Percentiles rank a stretch among this genome's conserved stretches.
These are phyloP conservation scores for Leptinotarsa undecemlineata DNA, from an alignment of 1,140 invertebrate species.

Conservation along the genomic window DNA sequence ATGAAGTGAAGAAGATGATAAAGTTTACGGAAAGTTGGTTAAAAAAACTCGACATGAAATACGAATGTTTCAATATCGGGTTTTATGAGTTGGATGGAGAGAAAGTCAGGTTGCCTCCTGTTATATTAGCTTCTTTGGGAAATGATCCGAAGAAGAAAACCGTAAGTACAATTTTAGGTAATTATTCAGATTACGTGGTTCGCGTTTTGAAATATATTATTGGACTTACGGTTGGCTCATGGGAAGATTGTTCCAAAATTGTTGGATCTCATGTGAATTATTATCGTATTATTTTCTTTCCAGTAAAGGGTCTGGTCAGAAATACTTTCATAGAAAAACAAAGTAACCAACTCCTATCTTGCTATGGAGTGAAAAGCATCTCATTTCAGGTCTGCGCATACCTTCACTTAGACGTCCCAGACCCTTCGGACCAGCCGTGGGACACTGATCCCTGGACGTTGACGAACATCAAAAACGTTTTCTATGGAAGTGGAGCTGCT, in stretches of 20 bases:
- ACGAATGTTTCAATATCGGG: constrained; percentile 52
- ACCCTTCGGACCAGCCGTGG: constrained; percentile 43
- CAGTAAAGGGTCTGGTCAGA: no score
- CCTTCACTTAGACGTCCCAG: constrained; percentile 46
- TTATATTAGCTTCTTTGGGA: constrained; percentile 48
- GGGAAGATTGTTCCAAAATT: no score
- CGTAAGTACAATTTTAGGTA: constrained; percentile 29
- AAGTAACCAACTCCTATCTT: no score
- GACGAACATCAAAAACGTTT: constrained; percentile 36
- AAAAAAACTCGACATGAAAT: constrained; percentile 44
- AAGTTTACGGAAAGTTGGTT: constrained; percentile 49
- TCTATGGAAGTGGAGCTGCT: constrained; percentile 49
- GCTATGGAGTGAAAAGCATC: neutral
- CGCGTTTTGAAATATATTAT: no score
- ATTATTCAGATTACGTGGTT: no score
- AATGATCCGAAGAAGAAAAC: constrained; percentile 44
- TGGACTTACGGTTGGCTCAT: no score
- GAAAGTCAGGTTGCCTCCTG: constrained; percentile 43
- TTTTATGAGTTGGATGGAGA: constrained; percentile 41
- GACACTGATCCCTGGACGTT: constrained; percentile 49
- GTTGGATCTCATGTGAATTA: no score
- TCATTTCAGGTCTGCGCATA: constrained; percentile 44
- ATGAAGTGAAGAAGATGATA: constrained; percentile 44
- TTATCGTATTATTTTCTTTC: no score
- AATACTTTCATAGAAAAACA: no score